Percentiles rank a stretch among this genome's conserved stretches.
Evolutionary conservation across 2,888 invertebrate species (phyloP).

Genomic region (Melinopterus prodromus): DNA sequence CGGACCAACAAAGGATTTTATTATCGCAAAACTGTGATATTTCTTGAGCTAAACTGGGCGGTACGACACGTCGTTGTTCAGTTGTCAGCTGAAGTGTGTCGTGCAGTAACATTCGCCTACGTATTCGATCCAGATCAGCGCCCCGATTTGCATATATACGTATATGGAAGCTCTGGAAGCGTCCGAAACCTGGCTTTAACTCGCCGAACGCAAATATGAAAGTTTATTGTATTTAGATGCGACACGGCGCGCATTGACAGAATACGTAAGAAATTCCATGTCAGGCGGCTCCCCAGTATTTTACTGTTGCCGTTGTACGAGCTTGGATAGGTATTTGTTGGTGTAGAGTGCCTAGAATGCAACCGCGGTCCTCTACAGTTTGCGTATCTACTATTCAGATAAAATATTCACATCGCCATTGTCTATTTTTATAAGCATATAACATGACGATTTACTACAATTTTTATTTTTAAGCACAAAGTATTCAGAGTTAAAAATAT

Average conservation of each 20-base stretch:
- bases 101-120: background rate
- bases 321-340: slow-evolving; percentile 34
- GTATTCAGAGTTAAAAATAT: too few species aligned
- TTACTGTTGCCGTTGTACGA: slow-evolving; percentile 31
- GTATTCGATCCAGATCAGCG: background rate
- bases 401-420: slow-evolving; percentile 43
- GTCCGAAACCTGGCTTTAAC: slow-evolving; percentile 6
- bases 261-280: slow-evolving; percentile 35
- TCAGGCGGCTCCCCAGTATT: slow-evolving; percentile 40
- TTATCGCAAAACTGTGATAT: background rate
- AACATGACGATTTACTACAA: background rate
- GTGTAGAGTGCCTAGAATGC: slow-evolving; percentile 37
- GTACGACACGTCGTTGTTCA: background rate
- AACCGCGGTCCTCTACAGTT: slow-evolving; percentile 39
- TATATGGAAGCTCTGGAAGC: slow-evolving; percentile 4
- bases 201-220: slow-evolving; percentile 30
- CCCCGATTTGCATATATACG: background rate
- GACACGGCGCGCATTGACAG: slow-evolving; percentile 23
- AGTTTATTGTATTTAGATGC: slow-evolving; percentile 32
- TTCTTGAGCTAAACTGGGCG: background rate
- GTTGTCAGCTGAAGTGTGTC: background rate
- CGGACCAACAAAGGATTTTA: background rate
- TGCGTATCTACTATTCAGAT: slow-evolving; percentile 42
- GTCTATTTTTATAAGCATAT: slow-evolving; percentile 27
- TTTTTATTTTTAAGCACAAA: background rate